phyloP scores from a whole-genome alignment of 2,797 vertebrate genomes.

The Iguana delicatissima region DNA sequence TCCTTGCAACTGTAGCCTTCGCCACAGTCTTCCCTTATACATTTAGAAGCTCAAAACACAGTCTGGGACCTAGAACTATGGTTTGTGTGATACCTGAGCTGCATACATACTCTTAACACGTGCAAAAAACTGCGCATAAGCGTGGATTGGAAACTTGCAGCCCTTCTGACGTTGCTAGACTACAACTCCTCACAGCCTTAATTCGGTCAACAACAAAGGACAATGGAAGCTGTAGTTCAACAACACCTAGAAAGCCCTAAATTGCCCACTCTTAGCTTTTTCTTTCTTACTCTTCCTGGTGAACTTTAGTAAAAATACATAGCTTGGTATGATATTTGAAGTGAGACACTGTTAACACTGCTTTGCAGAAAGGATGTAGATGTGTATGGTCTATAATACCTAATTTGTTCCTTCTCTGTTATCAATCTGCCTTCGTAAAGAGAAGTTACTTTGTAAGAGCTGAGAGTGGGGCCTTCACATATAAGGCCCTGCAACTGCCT shows the following conservation, averaged over 20 bases:
- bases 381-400: neutral
- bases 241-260: no score
- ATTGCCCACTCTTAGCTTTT: no score
- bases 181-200: no score
- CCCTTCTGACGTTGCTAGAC: no score
- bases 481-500: neutral
- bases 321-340: neutral
- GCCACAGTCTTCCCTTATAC: neutral
- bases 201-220: no score
- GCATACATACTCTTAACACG: no score
- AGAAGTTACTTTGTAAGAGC: neutral
- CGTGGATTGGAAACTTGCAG: no score
- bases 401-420: neutral
- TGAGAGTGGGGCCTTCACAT: neutral
- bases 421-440: neutral
- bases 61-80: neutral
- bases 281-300: neutral
- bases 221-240: no score
- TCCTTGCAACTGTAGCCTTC: neutral
- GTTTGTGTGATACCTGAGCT: neutral
- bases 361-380: neutral
- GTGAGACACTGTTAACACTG: neutral
- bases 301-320: neutral
- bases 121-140: no score
- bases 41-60: neutral